Evolutionary conservation across 2,797 vertebrate species (phyloP).

Genomic region (Lophius americanus): DNA sequence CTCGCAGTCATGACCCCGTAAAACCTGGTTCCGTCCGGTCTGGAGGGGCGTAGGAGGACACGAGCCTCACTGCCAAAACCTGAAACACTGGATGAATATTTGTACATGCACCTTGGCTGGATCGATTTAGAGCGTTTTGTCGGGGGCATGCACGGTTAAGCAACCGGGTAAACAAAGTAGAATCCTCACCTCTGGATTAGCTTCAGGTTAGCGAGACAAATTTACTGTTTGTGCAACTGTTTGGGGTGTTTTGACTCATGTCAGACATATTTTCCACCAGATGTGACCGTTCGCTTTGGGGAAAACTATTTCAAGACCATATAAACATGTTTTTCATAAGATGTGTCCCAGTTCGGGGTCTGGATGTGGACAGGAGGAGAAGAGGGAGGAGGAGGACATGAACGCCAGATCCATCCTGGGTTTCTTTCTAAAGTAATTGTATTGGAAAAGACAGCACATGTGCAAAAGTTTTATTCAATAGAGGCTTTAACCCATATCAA

Average conservation of each 20-base stretch:
- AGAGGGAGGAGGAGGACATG: no score
- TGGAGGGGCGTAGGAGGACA: slow-evolving; percentile 34
- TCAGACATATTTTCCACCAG: background rate
- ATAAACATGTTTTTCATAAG: slow-evolving; percentile 13
- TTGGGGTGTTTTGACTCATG: background rate
- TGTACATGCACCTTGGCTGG: slow-evolving; percentile 11
- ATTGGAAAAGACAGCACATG: no score
- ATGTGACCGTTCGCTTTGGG: background rate
- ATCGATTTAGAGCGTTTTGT: background rate
- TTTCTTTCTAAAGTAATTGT: no score
- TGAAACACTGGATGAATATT: slow-evolving; percentile 19
- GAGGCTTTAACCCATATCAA: no score
- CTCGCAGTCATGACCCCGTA: slow-evolving; percentile 16
- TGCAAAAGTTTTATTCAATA: no score
- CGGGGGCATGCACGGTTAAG: slow-evolving; percentile 6
- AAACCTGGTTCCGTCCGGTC: slow-evolving; percentile 3
- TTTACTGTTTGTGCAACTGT: slow-evolving; percentile 1
- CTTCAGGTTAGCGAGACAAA: background rate
- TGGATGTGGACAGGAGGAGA: no score
- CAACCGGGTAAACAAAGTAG: background rate
- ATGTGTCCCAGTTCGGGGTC: slow-evolving; percentile 2
- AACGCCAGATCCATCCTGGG: no score
- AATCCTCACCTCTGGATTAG: slow-evolving; percentile 17
- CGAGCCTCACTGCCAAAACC: slow-evolving; percentile 22
- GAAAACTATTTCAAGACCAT: slow-evolving; percentile 8